Base-by-base conservation (phyloP, 2,888 invertebrate species). In the Nomada lathburiana region DNA sequence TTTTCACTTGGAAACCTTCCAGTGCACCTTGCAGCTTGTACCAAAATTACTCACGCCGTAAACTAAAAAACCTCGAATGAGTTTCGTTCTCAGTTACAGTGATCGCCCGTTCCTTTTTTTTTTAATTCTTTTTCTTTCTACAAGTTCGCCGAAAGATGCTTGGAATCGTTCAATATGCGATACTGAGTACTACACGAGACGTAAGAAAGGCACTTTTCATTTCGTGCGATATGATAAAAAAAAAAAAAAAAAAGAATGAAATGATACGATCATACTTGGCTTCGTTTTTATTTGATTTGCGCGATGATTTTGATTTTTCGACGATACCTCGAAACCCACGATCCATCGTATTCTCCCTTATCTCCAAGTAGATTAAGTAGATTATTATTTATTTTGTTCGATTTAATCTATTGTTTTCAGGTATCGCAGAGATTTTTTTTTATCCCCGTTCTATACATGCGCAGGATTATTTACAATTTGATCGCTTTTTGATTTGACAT, bases 261-360 rank as follows among this genome's bases (percentile, higher is more conserved):
- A 63, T 90, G 89, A 86, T 89, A 90, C 89, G 88, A 91, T 90
- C 90, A 92, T 87, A 93, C 92, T 59, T 93, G 92, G 90, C 90
- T 91, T 91, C 82, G 52, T 77, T 80, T 71, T 68, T 13, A 57
- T 74, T 70, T 36, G 7, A 47, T 47, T 36, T 36, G 62, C n/a
- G 36, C 18, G 36, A 57, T 16, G 67, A 47, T 75, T 70, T 70
- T 76, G 50, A 57, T 57, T 70, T 74, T 75, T 79, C 29, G 47
- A 80, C 18, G 47, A 50, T 10, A 62, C 4, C 44, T 23, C n/a
- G 10, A 18, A 13, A 13, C 23, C 70, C 18, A 47, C 2, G 55
- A 62, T 68, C 69, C 68, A 36, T 26, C 29, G 26, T 10, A 2
- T 36, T 11, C 10, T 26, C 26, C 53, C 20, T 16, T 23, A n/a